phyloP scores from a whole-genome alignment of 92 coral and sea anemone genomes.

The Epizoanthus illoricatus region DNA sequence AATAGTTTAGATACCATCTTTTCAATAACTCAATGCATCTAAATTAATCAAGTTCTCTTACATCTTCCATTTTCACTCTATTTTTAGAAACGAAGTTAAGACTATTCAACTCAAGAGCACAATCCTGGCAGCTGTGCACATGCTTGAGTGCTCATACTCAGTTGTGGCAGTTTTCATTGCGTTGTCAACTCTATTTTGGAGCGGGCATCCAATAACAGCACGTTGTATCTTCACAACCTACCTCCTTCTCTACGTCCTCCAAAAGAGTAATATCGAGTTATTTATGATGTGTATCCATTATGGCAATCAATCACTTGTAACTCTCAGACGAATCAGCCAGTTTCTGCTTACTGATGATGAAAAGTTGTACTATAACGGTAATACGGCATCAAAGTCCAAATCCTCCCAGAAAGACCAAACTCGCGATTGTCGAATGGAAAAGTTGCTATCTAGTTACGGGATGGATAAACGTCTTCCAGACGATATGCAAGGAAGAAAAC shows the following conservation, averaged over 20 bases:
- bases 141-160: slow-evolving; percentile 36
- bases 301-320: slow-evolving; percentile 39
- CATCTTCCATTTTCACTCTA: neutral
- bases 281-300: slow-evolving; percentile 42
- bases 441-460: neutral
- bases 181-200: slow-evolving; percentile 39
- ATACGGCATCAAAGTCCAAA: neutral
- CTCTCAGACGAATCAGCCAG: slow-evolving; percentile 21
- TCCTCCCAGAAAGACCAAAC: neutral
- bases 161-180: slow-evolving; percentile 42
- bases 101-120: slow-evolving; percentile 42
- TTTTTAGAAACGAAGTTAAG: slow-evolving; percentile 32
- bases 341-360: slow-evolving; percentile 36
- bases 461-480: neutral
- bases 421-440: no score
- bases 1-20: no score
- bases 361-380: neutral
- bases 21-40: no score
- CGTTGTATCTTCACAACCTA: slow-evolving; percentile 42
- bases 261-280: slow-evolving; percentile 36
- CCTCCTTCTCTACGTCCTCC: slow-evolving; percentile 36
- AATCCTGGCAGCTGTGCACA: slow-evolving; percentile 38
- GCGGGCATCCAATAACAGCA: slow-evolving; percentile 35
- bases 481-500: neutral
- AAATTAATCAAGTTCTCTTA: no score